phyloP scores from a whole-genome alignment of 2,113 vertebrate species.

The Nothocercus julius region DNA sequence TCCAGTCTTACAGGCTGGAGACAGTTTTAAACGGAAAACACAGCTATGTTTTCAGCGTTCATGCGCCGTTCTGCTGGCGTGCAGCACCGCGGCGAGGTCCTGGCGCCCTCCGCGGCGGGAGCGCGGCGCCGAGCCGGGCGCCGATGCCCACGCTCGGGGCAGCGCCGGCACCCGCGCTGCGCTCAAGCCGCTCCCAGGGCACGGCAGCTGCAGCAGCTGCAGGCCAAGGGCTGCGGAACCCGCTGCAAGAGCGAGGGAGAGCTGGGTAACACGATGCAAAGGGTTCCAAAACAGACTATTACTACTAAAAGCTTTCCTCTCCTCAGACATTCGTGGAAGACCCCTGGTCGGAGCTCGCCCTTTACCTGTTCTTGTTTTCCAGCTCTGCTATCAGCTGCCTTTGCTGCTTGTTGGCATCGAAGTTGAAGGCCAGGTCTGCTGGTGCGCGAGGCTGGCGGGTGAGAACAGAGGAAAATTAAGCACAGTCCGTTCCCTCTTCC shows the following conservation, averaged over 20 bases:
- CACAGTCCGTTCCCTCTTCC: not conserved
- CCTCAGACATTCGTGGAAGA: not conserved
- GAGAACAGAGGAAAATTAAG: not conserved
- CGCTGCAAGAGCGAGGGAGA: not conserved
- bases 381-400: conserved; percentile 95
- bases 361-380: conserved; percentile 96
- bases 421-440: conserved; percentile 88
- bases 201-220: not conserved
- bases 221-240: not conserved
- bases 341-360: not conserved
- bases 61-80: accelerated
- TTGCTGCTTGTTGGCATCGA: conserved; percentile 95
- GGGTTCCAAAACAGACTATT: not conserved
- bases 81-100: too few relatives aligned
- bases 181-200: not conserved
- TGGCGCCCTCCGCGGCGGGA: too few relatives aligned
- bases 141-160: not conserved
- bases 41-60: not conserved
- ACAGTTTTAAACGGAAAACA: not conserved
- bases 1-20: accelerated
- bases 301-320: not conserved
- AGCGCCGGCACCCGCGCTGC: not conserved
- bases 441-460: conserved; percentile 85
- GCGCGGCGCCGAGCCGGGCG: too few relatives aligned
- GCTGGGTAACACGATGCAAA: accelerated